Conservation (phyloP, 2,888 invertebrate genomes). For the Chaetoderma sp. region DNA sequence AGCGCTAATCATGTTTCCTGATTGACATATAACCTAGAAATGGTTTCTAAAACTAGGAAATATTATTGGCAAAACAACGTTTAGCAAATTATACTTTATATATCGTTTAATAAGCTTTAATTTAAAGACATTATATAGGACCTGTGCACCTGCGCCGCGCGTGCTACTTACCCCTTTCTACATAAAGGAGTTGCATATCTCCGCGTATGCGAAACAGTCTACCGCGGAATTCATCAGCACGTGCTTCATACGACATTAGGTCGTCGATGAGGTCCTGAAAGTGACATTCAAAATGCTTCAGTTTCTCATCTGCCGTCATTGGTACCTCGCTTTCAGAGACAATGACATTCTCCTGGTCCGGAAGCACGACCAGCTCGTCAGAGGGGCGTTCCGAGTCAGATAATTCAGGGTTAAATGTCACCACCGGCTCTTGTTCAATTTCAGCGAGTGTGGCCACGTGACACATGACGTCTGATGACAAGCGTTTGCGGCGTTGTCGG, state of each 20-base stretch:
- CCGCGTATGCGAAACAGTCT: neutral
- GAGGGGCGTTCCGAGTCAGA: neutral
- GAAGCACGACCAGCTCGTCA: neutral
- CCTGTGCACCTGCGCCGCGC: too few species aligned
- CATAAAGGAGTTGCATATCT: neutral
- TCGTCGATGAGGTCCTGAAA: neutral
- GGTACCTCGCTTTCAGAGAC: constrained; percentile 1
- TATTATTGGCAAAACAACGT: too few species aligned
- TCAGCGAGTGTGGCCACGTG: neutral
- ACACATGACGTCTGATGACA: neutral
- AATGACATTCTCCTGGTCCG: constrained; percentile 3
- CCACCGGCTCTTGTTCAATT: neutral
- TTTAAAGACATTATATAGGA: too few species aligned
- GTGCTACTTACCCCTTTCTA: constrained; percentile 1
- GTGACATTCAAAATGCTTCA: constrained; percentile 1
- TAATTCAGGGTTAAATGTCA: neutral
- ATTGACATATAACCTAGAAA: too few species aligned
- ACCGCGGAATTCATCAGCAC: neutral
- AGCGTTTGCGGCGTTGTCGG: neutral
- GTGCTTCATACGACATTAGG: constrained; percentile 3
- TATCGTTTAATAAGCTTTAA: too few species aligned
- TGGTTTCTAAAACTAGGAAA: too few species aligned
- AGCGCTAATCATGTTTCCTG: too few species aligned
- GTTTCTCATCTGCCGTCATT: constrained; percentile 3
- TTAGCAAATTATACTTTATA: too few species aligned